phyloP scores from a whole-genome alignment of 2,888 invertebrate species.

The Ophion slaviceki region DNA sequence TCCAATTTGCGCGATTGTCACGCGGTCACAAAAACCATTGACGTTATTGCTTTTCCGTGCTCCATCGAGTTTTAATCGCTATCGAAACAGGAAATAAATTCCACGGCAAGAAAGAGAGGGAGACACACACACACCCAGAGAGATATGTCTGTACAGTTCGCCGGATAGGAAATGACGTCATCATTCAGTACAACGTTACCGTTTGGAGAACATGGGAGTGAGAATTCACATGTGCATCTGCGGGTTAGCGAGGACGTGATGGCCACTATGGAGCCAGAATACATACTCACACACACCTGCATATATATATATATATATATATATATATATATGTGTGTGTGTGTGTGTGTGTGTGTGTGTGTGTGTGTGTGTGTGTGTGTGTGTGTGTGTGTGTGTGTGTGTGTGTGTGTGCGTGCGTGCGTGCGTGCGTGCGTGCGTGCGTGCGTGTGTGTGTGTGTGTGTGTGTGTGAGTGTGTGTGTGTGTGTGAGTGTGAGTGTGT shows the following conservation, averaged over 20 bases:
- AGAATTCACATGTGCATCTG: conserved; percentile 47
- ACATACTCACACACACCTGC: background rate
- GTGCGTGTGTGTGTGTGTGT: too few species aligned
- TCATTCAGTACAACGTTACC: conserved; percentile 78
- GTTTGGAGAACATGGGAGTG: conserved; percentile 54
- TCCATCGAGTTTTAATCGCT: conserved; percentile 77
- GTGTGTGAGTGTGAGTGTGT: too few species aligned
- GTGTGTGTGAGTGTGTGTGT: too few species aligned
- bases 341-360: too few species aligned
- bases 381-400: too few species aligned
- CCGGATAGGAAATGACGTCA: conserved; percentile 81
- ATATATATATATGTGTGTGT: too few species aligned
- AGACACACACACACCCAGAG: background rate
- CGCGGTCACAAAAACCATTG: conserved; percentile 25
- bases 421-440: too few species aligned
- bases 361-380: too few species aligned
- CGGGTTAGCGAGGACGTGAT: conserved; percentile 44
- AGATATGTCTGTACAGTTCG: conserved; percentile 76
- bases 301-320: background rate
- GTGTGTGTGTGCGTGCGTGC: too few species aligned
- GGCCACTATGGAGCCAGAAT: conserved; percentile 19
- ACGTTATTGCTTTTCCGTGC: conserved; percentile 41
- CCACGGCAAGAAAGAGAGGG: conserved; percentile 26
- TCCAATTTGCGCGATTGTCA: background rate
- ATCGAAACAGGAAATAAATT: conserved; percentile 74